Conservation (phyloP, 2,888 invertebrate species). For the Machimus rusticus region DNA sequence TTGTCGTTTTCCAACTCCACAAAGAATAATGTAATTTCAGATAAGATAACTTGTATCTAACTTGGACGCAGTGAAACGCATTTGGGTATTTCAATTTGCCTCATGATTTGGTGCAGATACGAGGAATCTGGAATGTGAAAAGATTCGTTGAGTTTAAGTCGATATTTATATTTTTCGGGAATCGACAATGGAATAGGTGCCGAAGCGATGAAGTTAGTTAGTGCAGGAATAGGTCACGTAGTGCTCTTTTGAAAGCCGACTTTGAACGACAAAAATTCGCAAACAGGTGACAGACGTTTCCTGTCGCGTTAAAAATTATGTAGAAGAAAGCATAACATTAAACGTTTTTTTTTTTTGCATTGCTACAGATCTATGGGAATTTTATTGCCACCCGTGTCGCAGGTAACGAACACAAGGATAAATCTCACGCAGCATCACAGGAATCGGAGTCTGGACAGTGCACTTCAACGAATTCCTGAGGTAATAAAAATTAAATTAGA, state of each 20-base stretch:
- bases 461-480: slow-evolving; percentile 87
- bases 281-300: not conserved
- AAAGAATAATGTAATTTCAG: not conserved
- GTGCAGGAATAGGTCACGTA: not conserved
- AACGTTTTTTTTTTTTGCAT: not conserved
- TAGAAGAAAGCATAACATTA: not conserved
- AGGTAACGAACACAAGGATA: slow-evolving; percentile 63
- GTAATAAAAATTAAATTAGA: slow-evolving; percentile 56
- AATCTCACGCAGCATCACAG: slow-evolving; percentile 77
- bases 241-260: not conserved
- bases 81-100: not conserved
- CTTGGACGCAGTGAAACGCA: not conserved
- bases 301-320: not conserved
- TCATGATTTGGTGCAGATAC: not conserved
- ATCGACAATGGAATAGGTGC: not conserved
- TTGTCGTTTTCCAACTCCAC: not conserved
- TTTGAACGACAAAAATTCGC: not conserved
- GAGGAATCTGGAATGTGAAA: not conserved
- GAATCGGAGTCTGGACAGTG: slow-evolving; percentile 89
- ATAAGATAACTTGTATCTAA: not conserved
- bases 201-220: not conserved
- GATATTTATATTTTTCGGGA: not conserved
- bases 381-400: slow-evolving; percentile 62
- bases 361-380: slow-evolving; percentile 63
- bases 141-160: not conserved